phyloP scores from a whole-genome alignment of 2,797 vertebrate species.

The Danio kyathit region DNA sequence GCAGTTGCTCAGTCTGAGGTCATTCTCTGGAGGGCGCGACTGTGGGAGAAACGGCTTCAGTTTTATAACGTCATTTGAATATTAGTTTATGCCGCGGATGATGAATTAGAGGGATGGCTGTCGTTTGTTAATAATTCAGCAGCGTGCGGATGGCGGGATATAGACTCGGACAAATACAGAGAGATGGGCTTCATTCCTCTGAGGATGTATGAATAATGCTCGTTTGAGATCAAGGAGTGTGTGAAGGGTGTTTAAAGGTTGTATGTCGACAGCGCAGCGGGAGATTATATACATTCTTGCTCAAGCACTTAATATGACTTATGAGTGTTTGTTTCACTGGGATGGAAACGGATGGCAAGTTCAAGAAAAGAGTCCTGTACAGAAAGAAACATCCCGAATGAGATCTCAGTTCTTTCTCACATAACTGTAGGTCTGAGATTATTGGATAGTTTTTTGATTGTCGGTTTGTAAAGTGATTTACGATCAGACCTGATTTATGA shows the following conservation, averaged over 20 bases:
- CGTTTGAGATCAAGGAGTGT: constrained; percentile 61
- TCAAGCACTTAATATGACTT: constrained; percentile 59
- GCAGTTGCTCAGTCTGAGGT: constrained; percentile 56
- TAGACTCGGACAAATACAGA: constrained; percentile 61
- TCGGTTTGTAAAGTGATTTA: too few species aligned
- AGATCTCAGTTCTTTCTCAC: neutral
- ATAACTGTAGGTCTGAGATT: neutral
- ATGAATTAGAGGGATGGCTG: constrained; percentile 65
- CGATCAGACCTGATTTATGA: neutral
- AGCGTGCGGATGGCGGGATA: constrained; percentile 49
- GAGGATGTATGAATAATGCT: constrained; percentile 66
- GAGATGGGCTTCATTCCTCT: constrained; percentile 58
- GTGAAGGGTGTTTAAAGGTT: constrained; percentile 67
- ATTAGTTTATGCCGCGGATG: constrained; percentile 64
- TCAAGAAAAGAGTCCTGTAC: neutral
- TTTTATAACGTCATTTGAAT: constrained; percentile 67
- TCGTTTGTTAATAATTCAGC: constrained; percentile 66
- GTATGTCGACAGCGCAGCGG: constrained; percentile 56
- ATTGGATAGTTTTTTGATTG: neutral
- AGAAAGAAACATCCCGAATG: neutral
- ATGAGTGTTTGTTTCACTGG: constrained; percentile 61
- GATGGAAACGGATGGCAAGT: constrained; percentile 48
- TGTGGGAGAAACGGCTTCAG: constrained; percentile 61
- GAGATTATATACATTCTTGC: constrained; percentile 63
- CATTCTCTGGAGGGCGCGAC: constrained; percentile 62